Conservation (phyloP, 1,140 invertebrate species). For the Stegodyphus dumicola region DNA sequence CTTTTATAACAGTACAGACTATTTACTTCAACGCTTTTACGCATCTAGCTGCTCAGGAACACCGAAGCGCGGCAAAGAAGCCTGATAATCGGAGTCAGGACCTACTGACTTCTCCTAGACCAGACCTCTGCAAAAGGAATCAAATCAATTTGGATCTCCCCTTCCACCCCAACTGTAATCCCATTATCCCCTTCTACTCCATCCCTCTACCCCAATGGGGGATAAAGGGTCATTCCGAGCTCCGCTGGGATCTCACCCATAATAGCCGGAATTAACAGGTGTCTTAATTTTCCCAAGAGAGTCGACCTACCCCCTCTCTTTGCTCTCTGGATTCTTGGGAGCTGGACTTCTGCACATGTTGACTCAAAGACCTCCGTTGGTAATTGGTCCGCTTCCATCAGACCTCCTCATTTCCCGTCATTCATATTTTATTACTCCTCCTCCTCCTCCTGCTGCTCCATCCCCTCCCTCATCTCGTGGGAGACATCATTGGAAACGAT, state of each 20-base stretch:
- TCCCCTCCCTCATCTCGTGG: slow-evolving; percentile 24
- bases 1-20: too few relatives aligned
- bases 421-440: slow-evolving; percentile 59
- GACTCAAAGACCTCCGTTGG: slow-evolving; percentile 44
- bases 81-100: slow-evolving; percentile 1
- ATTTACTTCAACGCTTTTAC: too few relatives aligned
- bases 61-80: not conserved
- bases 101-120: not conserved
- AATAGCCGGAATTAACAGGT: slow-evolving; percentile 61
- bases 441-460: not conserved
- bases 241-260: slow-evolving; percentile 30
- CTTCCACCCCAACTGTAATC: slow-evolving; percentile 44
- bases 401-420: slow-evolving; percentile 57
- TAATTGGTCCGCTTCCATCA: slow-evolving; percentile 58
- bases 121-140: slow-evolving; percentile 31
- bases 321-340: not conserved
- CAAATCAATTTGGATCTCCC: slow-evolving; percentile 50
- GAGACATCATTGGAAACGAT: slow-evolving; percentile 59
- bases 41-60: too few relatives aligned
- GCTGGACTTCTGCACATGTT: slow-evolving; percentile 43
- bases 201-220: not conserved
- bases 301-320: not conserved
- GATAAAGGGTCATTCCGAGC: slow-evolving; percentile 42
- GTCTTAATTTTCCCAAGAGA: slow-evolving; percentile 59
- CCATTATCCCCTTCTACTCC: slow-evolving; percentile 34